Evolutionary conservation across 2,797 vertebrate species (phyloP).

Genomic region (Moxostoma hubbsi): DNA sequence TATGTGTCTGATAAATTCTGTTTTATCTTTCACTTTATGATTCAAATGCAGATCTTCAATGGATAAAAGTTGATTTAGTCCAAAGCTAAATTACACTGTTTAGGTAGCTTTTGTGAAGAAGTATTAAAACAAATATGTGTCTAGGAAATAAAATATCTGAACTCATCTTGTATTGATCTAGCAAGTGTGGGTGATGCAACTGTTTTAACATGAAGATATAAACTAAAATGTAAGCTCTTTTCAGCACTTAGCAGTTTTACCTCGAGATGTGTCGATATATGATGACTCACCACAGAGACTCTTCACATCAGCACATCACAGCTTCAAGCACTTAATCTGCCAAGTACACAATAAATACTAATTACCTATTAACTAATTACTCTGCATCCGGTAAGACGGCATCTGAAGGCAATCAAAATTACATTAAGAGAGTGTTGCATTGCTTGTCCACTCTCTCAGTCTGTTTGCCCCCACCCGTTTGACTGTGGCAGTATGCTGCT

Average conservation of each 20-base stretch:
- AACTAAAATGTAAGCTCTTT: too few relatives aligned
- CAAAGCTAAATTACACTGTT: too few relatives aligned
- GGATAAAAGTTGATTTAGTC: too few relatives aligned
- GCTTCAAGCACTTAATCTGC: conserved; percentile 44
- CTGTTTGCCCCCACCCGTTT: neutral
- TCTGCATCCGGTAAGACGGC: conserved; percentile 1
- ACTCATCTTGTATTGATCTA: too few relatives aligned
- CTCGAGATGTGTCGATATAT: neutral
- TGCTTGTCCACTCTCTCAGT: conserved; percentile 11
- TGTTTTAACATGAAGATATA: too few relatives aligned
- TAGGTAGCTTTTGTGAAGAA: too few relatives aligned
- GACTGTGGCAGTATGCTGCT: neutral
- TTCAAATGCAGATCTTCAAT: too few relatives aligned
- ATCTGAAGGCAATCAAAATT: conserved; percentile 53
- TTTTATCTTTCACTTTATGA: too few relatives aligned
- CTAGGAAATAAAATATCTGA: too few relatives aligned
- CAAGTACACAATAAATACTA: conserved; percentile 44
- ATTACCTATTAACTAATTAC: conserved; percentile 48
- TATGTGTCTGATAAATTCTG: too few relatives aligned
- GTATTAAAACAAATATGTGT: too few relatives aligned
- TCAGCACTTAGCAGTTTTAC: neutral
- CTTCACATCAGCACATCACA: conserved; percentile 30
- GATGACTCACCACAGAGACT: conserved; percentile 11
- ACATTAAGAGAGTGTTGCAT: conserved; percentile 46
- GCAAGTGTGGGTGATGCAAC: too few relatives aligned